Evolutionary conservation across 2,888 invertebrate species (phyloP), one percentile per base, ranked within the genome.

Genomic region (Amaurobius ferox): DNA sequence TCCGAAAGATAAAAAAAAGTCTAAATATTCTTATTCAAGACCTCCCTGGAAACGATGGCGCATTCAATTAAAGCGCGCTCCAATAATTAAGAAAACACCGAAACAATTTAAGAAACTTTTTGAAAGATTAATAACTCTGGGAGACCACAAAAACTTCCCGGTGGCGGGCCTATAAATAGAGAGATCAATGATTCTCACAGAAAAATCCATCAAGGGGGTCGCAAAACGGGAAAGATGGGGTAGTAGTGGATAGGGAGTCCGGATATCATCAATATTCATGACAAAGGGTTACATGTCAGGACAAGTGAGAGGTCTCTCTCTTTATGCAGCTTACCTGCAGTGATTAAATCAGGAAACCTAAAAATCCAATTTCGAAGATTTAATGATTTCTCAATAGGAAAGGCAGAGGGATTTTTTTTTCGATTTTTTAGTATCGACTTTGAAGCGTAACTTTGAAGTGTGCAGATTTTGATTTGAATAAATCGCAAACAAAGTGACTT

Each of bases 221-320:
- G 77, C 70, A 83, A 83, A 83, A 83, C 83, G 71, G 55, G 70
- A 83, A 77, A 83, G 71, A 77, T 64, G 28, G 67, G 66, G 77
- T 62, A 40, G 67, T 62, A 28, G n/a, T n/a, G n/a, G n/a, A n/a
- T n/a, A n/a, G 70, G 35, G 71, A 32, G 26, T 28, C 28, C 11
- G 67, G 72, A 79, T 83, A 85, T 78, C 85, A 85, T 85, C 85
- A 85, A 85, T 85, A 85, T 85, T 79, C 85, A 73, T 85, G 85
- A 85, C 77, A 85, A 85, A 85, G 78, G 55, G 73, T 73, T 67
- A 39, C 40, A 40, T 78, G 85, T 79, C 85, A 78, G 23, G 26
- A 9, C 39, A 70, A 68, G 68, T 68, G 83, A 83, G 64, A 78
- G 83, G 70, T 67, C 13, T 19, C 5, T 61, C 76, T 35, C 39